phyloP scores from a whole-genome alignment of 2,113 vertebrate species.

The Oncorhynchus masou region DNA sequence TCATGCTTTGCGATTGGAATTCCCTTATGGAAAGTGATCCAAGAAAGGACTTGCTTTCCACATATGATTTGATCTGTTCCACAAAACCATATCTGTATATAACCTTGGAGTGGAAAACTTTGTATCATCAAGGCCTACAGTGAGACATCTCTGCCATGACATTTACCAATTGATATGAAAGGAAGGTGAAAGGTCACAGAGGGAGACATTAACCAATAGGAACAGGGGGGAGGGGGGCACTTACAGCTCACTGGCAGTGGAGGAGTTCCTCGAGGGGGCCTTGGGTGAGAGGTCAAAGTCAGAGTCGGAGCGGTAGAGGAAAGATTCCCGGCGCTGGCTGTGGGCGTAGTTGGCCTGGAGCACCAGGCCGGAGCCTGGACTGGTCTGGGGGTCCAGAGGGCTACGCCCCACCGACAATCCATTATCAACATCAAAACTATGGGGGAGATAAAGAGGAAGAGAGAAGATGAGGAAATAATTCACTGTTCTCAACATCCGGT shows the following conservation, averaged over 20 bases:
- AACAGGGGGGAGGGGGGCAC: conserved; percentile 33
- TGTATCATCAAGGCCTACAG: not conserved
- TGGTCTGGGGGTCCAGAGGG: conserved; percentile 80
- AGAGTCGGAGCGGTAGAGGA: conserved; percentile 93
- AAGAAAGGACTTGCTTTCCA: no score
- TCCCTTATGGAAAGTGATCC: no score
- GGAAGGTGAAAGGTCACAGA: not conserved
- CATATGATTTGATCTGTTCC: no score
- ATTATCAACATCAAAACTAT: conserved; percentile 93
- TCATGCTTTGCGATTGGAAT: no score
- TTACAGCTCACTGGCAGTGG: conserved; percentile 89
- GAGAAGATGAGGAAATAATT: not conserved
- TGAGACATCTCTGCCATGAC: not conserved
- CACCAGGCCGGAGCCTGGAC: conserved; percentile 79
- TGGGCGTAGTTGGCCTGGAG: conserved; percentile 81
- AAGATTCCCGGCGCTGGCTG: conserved; percentile 88
- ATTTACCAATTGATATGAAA: not conserved
- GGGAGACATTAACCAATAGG: not conserved
- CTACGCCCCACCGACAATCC: conserved; percentile 77
- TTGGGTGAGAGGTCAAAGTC: conserved; percentile 92
- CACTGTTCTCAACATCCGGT: not conserved
- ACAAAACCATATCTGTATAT: not conserved
- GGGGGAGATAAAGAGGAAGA: not conserved
- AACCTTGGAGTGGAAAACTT: not conserved
- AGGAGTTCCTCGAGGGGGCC: conserved; percentile 88